phyloP scores from a whole-genome alignment of 2,113 vertebrate genomes.

The Notothenia coriiceps region DNA sequence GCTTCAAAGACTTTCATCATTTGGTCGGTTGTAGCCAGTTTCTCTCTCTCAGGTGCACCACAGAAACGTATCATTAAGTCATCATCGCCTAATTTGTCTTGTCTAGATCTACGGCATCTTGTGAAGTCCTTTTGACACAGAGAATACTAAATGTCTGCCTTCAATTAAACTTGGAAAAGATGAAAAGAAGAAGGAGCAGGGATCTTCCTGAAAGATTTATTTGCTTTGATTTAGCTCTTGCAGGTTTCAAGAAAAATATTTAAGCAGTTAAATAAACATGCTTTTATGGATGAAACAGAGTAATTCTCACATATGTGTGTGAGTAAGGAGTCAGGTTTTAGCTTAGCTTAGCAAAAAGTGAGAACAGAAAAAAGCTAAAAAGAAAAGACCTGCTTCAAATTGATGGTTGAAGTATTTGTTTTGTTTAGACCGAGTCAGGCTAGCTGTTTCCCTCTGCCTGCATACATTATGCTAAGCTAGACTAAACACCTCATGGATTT shows the following conservation, averaged over 20 bases:
- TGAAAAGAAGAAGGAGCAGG: conserved; percentile 9
- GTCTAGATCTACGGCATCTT: conserved; percentile 25
- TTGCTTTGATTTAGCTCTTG: conserved; percentile 24
- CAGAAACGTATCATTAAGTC: conserved; percentile 68
- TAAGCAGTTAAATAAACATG: conserved; percentile 24
- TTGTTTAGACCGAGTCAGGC: background rate
- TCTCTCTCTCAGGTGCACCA: conserved; percentile 4
- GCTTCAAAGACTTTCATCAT: conserved; percentile 69
- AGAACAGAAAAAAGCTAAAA: background rate
- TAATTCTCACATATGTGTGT: background rate
- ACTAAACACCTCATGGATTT: background rate
- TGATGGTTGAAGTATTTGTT: background rate
- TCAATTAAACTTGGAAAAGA: conserved; percentile 48
- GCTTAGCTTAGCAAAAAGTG: background rate
- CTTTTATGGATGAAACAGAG: background rate
- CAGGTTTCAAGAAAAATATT: conserved; percentile 36
- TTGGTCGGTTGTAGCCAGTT: conserved; percentile 59
- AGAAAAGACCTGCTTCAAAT: too few species aligned
- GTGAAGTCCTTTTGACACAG: conserved; percentile 40
- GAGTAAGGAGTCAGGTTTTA: background rate
- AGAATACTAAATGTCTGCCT: conserved; percentile 36
- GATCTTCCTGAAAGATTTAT: conserved; percentile 28
- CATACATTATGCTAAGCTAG: background rate
- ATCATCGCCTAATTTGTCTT: conserved; percentile 66
- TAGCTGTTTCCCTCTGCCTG: background rate